Evolutionary conservation across 2,797 vertebrate genomes (phyloP).

Genomic region (Microchirus variegatus): DNA sequence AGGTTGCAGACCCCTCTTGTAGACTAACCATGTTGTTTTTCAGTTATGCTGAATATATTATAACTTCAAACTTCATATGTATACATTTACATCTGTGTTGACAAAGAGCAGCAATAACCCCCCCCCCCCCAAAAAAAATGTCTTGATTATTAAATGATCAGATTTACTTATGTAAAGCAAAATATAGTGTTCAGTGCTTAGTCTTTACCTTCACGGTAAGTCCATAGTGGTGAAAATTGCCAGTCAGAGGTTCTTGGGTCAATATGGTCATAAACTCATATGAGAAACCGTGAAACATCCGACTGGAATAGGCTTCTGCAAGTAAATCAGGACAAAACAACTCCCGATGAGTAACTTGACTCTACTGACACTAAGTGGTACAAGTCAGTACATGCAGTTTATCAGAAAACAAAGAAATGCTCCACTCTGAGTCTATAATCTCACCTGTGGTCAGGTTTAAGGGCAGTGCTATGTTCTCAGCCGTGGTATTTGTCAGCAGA

Average conservation of each 20-base stretch:
- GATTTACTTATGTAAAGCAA: constrained; percentile 12
- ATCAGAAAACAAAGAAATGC: background rate
- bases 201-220: constrained; percentile 72
- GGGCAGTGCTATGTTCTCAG: constrained; percentile 78
- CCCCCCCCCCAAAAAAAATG: too few relatives aligned
- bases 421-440: too few relatives aligned
- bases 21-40: too few relatives aligned
- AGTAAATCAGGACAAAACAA: background rate
- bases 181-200: background rate
- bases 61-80: background rate
- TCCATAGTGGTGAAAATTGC: constrained; percentile 84
- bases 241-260: constrained; percentile 80
- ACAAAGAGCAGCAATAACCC: background rate
- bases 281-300: constrained; percentile 78
- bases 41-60: too few relatives aligned
- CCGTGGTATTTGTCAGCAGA: constrained; percentile 71
- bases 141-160: too few relatives aligned
- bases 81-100: background rate
- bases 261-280: constrained; percentile 71
- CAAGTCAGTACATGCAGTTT: constrained; percentile 9
- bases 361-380: constrained; percentile 62
- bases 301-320: constrained; percentile 77
- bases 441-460: constrained; percentile 80
- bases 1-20: too few relatives aligned
- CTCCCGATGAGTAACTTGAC: constrained; percentile 4